These are phyloP conservation scores for Drosophila ficusphila DNA, from an alignment of 1,140 invertebrate genomes.

Conservation along the genomic window DNA sequence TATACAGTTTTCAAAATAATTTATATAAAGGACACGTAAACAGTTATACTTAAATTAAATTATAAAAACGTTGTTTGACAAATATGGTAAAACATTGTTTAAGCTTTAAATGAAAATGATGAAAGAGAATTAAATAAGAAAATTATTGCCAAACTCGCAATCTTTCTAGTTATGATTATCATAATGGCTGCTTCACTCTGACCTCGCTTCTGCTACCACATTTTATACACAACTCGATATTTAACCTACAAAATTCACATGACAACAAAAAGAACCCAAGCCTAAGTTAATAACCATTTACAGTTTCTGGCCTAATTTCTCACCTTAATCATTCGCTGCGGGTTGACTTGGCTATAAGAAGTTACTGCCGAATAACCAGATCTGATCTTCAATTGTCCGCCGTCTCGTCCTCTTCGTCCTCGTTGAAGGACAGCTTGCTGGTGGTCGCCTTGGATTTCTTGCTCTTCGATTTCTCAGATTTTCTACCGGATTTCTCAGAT, in stretches of 20 bases:
- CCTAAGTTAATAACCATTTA: background rate
- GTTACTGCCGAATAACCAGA: background rate
- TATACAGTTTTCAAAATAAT: too few species aligned
- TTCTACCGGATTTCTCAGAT: conserved; percentile 2
- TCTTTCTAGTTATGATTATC: background rate
- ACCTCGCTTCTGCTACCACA: background rate
- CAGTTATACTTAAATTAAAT: too few species aligned
- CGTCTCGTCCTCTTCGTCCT: conserved; percentile 75
- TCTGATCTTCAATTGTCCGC: conserved; percentile 41
- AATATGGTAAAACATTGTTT: background rate
- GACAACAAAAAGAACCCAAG: conserved; percentile 1
- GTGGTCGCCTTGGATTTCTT: conserved; percentile 55
- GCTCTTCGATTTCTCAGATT: conserved; percentile 41
- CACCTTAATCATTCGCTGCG: conserved; percentile 37
- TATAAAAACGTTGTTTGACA: background rate
- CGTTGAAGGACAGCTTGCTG: conserved; percentile 76
- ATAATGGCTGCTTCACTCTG: background rate
- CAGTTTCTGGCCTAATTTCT: conserved; percentile 5
- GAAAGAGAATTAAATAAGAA: too few species aligned
- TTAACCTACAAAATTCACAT: conserved; percentile 4
- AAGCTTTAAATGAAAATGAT: too few species aligned
- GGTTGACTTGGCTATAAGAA: conserved; percentile 1
- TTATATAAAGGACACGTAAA: too few species aligned
- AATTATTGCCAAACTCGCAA: background rate
- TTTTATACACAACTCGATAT: background rate